These are phyloP conservation scores for Nasonia giraulti DNA, from an alignment of 1,140 invertebrate genomes.

Conservation along the genomic window DNA sequence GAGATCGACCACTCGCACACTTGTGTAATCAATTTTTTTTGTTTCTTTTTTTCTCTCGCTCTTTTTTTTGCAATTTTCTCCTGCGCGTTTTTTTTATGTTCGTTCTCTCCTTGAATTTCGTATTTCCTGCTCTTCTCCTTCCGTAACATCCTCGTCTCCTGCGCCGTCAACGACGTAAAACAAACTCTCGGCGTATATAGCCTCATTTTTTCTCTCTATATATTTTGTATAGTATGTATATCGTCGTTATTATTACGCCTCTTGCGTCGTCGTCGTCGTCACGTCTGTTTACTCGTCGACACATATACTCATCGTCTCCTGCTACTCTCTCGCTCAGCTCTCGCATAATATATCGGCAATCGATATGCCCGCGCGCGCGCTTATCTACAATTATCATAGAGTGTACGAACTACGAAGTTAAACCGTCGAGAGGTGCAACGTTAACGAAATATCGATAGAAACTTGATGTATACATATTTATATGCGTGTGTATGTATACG, in stretches of 20 bases:
- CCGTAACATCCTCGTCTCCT: constrained; percentile 30
- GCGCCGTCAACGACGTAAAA: constrained; percentile 48
- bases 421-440: constrained; percentile 57
- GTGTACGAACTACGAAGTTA: constrained; percentile 52
- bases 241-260: background rate
- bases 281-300: constrained; percentile 23
- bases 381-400: constrained; percentile 50
- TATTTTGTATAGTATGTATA: background rate
- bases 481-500: constrained; percentile 44
- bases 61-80: constrained; percentile 6
- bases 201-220: constrained; percentile 23
- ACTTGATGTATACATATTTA: constrained; percentile 56
- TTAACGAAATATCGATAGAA: constrained; percentile 61
- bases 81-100: background rate
- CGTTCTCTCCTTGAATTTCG: constrained; percentile 33
- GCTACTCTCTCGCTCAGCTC: background rate
- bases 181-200: constrained; percentile 45
- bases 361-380: constrained; percentile 33
- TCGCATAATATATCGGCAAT: constrained; percentile 30
- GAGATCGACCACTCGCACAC: constrained; percentile 50
- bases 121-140: background rate
- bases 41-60: constrained; percentile 5
- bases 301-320: background rate
- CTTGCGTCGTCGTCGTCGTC: background rate
- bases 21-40: constrained; percentile 22